A percentile compares a stretch with the other conserved stretches of the same genome.
Evolutionary conservation across 2,113 vertebrate species (phyloP).

Genomic region (Nannospalax galili): DNA sequence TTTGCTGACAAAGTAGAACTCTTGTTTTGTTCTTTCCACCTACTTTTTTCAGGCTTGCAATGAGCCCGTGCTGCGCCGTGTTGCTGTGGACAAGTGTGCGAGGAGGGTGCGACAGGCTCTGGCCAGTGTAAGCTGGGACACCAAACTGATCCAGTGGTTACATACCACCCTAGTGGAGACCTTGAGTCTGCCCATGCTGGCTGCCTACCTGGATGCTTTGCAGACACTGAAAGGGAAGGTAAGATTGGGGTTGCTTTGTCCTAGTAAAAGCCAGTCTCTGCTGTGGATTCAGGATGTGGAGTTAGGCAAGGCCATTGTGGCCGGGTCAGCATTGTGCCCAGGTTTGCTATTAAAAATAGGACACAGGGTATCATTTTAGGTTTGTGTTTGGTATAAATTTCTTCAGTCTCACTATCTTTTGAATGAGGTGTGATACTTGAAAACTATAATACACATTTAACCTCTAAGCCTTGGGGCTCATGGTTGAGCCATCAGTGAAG

Average conservation of each 20-base stretch:
- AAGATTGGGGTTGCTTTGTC: conserved; percentile 32
- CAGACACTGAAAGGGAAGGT: conserved; percentile 99
- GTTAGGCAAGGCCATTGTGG: background rate
- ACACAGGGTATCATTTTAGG: conserved; percentile 36
- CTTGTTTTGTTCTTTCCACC: background rate
- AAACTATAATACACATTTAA: background rate
- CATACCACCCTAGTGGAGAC: conserved; percentile 96
- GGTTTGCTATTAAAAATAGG: conserved; percentile 18
- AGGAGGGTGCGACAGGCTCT: conserved; percentile 95
- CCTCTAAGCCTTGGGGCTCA: background rate
- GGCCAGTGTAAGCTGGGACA: conserved; percentile 96
- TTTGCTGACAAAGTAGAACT: background rate
- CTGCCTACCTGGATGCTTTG: conserved; percentile 96
- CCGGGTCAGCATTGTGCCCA: background rate
- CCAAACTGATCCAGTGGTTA: conserved; percentile 97
- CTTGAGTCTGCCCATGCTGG: conserved; percentile 95
- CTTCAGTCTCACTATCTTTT: conserved; percentile 24
- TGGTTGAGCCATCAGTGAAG: conserved; percentile 32
- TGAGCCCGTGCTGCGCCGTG: conserved; percentile 94
- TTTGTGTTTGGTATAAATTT: background rate
- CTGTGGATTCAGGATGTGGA: conserved; percentile 3
- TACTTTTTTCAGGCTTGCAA: conserved; percentile 89
- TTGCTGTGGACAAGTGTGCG: conserved; percentile 97
- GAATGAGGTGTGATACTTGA: background rate
- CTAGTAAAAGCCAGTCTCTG: background rate